A percentile compares a stretch with the other conserved stretches of the same genome.
Conservation (phyloP, 2,113 vertebrate genomes). For the Coturnix japonica region DNA sequence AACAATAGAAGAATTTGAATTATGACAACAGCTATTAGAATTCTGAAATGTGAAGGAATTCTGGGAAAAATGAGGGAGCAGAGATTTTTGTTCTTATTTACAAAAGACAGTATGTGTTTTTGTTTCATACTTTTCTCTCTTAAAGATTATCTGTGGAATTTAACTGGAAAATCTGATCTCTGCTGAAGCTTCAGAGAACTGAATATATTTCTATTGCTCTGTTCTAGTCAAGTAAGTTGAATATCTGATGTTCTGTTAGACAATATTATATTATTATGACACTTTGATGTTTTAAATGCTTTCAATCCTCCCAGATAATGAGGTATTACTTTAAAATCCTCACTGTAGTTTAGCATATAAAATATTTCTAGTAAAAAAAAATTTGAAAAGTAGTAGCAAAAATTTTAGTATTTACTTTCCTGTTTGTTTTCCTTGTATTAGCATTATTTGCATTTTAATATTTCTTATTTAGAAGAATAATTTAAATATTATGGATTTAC, state of each 20-base stretch:
- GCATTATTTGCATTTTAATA: background rate
- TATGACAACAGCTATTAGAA: background rate
- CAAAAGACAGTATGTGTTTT: background rate
- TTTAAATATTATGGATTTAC: background rate
- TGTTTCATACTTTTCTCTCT: background rate
- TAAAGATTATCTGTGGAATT: background rate
- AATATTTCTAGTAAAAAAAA: background rate
- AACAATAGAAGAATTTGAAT: background rate
- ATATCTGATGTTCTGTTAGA: background rate
- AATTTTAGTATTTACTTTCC: background rate
- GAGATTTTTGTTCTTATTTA: background rate
- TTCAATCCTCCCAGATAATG: background rate
- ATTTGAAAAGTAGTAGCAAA: background rate
- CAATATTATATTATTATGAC: background rate
- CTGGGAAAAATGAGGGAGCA: background rate
- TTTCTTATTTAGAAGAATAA: background rate
- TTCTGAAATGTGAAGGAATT: background rate
- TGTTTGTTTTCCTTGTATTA: background rate
- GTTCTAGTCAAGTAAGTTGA: background rate
- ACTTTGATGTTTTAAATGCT: background rate
- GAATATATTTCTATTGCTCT: background rate
- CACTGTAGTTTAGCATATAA: background rate
- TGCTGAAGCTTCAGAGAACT: background rate
- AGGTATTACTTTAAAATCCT: background rate
- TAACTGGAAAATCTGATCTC: background rate